A percentile compares a stretch with the other conserved stretches of the same genome.
Evolutionary conservation across 2,888 invertebrate species (phyloP).

Genomic region (Mechanitis mazaeus): DNA sequence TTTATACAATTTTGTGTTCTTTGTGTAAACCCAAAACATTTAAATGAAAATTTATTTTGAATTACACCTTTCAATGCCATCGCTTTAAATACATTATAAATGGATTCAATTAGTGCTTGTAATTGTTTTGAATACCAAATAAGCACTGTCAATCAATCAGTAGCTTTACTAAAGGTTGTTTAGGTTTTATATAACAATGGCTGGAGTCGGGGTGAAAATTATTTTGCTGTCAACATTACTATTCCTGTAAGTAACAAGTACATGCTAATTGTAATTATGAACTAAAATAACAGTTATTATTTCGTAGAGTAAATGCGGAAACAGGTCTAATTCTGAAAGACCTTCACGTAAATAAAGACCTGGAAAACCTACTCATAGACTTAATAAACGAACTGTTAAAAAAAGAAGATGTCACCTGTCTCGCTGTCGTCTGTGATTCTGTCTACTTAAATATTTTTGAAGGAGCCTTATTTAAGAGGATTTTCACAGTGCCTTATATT

Average conservation of each 20-base stretch:
- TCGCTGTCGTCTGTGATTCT: slow-evolving; percentile 71
- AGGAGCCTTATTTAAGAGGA: slow-evolving; percentile 63
- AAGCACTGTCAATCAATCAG: slow-evolving; percentile 38
- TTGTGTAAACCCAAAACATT: too few relatives aligned
- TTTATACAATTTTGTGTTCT: too few relatives aligned
- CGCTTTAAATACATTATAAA: slow-evolving; percentile 19
- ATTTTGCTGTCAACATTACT: not conserved
- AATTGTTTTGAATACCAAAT: slow-evolving; percentile 45
- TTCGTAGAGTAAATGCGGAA: slow-evolving; percentile 38
- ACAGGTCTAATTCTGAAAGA: slow-evolving; percentile 40
- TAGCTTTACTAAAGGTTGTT: not conserved
- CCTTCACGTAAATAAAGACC: slow-evolving; percentile 44
- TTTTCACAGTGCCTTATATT: slow-evolving; percentile 64
- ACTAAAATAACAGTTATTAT: not conserved
- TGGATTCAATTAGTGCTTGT: slow-evolving; percentile 24
- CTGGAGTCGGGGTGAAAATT: not conserved
- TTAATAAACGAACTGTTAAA: slow-evolving; percentile 43
- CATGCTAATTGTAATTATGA: not conserved
- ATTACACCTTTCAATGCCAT: not conserved
- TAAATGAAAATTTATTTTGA: not conserved
- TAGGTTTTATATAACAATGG: slow-evolving; percentile 20
- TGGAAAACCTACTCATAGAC: slow-evolving; percentile 52
- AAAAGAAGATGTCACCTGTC: slow-evolving; percentile 62
- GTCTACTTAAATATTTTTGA: slow-evolving; percentile 73
- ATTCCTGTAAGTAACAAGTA: slow-evolving; percentile 7